Percentiles rank a stretch among this genome's conserved stretches.
phyloP scores from a whole-genome alignment of 2,888 invertebrate species.

The Heptascelio sp. region DNA sequence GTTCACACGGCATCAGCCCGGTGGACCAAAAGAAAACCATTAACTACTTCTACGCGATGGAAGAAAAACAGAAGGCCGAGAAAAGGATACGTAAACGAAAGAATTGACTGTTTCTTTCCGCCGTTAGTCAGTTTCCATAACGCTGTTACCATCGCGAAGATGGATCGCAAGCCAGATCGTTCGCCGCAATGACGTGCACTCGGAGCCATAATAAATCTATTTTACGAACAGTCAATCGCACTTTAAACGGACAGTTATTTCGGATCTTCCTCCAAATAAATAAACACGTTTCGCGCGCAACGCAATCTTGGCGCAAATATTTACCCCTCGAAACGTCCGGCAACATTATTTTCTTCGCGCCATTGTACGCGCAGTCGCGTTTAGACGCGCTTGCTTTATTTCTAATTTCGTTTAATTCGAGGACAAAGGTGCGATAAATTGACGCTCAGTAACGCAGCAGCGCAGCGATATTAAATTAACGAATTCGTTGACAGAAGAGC shows the following conservation, averaged over 20 bases:
- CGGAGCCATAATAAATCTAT: slow-evolving; percentile 77
- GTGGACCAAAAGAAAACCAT: slow-evolving; percentile 79
- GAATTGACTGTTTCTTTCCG: slow-evolving; percentile 60
- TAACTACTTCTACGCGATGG: slow-evolving; percentile 79
- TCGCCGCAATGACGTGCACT: slow-evolving; percentile 69
- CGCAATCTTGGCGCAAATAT: slow-evolving; percentile 21
- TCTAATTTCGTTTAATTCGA: slow-evolving; percentile 10
- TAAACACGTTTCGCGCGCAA: slow-evolving; percentile 15
- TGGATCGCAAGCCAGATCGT: slow-evolving; percentile 77
- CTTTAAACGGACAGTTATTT: slow-evolving; percentile 27
- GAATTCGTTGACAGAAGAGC: no score
- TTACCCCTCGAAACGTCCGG: not conserved
- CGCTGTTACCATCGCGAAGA: slow-evolving; percentile 80
- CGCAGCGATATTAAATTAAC: no score
- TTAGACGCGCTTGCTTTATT: not conserved
- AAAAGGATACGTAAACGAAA: slow-evolving; percentile 63
- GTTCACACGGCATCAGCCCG: slow-evolving; percentile 72
- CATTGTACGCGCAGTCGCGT: not conserved
- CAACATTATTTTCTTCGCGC: not conserved
- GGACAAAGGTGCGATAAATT: no score
- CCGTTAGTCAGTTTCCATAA: slow-evolving; percentile 72
- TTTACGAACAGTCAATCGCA: slow-evolving; percentile 75
- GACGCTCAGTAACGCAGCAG: no score
- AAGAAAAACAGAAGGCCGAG: slow-evolving; percentile 79
- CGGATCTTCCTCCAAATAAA: slow-evolving; percentile 10